phyloP scores from a whole-genome alignment of 1,140 invertebrate genomes.

The Eulimnadia texana region DNA sequence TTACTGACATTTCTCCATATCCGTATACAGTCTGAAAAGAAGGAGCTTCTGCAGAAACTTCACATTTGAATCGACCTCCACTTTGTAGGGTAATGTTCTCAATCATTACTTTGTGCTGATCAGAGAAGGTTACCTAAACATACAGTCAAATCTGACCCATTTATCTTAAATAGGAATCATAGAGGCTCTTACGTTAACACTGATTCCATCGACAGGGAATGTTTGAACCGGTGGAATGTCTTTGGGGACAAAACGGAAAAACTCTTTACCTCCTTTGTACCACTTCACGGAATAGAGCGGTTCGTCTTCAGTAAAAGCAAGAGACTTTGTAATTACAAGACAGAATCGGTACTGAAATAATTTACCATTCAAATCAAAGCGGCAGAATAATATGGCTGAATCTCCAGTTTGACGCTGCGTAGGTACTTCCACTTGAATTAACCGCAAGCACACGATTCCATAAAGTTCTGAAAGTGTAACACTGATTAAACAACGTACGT shows the following conservation, averaged over 20 bases:
- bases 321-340: background rate
- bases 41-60: constrained; percentile 27
- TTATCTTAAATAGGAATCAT: background rate
- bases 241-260: constrained; percentile 58
- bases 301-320: constrained; percentile 35
- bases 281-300: constrained; percentile 62
- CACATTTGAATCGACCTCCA: constrained; percentile 25
- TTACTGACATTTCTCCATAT: constrained; percentile 5
- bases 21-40: constrained; percentile 21
- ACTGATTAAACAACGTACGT: too few relatives aligned
- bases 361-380: background rate
- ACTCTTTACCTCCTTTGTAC: constrained; percentile 61
- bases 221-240: constrained; percentile 44
- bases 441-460: background rate
- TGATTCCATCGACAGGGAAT: constrained; percentile 44
- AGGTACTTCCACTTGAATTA: constrained; percentile 1
- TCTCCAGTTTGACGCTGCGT: constrained; percentile 1
- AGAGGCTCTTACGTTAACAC: constrained; percentile 42
- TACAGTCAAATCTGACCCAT: background rate
- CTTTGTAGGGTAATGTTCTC: constrained; percentile 22
- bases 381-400: background rate
- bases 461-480: background rate
- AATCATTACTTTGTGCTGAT: constrained; percentile 23
- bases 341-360: background rate
- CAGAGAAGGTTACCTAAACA: constrained; percentile 14